Conservation (phyloP, 1,140 invertebrate genomes). For the Halyomorpha halys region DNA sequence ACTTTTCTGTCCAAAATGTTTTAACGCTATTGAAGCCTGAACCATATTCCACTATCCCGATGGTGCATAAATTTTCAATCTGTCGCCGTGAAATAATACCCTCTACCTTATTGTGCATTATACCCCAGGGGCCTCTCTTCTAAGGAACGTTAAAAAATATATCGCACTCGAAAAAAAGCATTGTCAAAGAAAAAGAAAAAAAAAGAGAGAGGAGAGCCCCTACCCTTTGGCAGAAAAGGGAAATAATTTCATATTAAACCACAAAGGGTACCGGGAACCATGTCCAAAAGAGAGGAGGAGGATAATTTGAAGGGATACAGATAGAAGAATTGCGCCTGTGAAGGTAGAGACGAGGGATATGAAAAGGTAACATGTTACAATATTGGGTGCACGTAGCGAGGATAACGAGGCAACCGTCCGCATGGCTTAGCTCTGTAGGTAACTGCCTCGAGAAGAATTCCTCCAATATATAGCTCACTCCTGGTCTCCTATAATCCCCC, state of each 20-base stretch:
- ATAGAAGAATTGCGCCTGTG: constrained; percentile 20
- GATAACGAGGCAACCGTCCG: constrained; percentile 24
- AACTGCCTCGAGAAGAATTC: constrained; percentile 21
- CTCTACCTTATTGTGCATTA: not conserved
- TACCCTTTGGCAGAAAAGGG: not conserved
- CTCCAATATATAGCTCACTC: constrained; percentile 26
- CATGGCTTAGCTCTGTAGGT: constrained; percentile 25
- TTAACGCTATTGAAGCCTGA: no score
- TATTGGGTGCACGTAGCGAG: constrained; percentile 25
- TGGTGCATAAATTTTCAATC: no score
- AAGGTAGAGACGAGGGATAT: constrained; percentile 19
- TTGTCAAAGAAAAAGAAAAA: not conserved
- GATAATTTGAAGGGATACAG: constrained; percentile 22
- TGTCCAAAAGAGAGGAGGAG: constrained; percentile 4
- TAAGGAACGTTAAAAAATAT: not conserved
- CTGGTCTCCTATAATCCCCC: not conserved
- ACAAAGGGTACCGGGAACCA: constrained; percentile 5
- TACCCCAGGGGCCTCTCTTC: not conserved
- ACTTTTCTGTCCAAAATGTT: no score
- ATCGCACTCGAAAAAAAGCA: not conserved
- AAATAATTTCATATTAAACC: constrained; percentile 12
- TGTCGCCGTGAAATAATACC: no score
- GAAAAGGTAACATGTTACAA: constrained; percentile 28
- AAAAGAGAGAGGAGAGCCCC: not conserved
- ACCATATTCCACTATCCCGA: no score